Conservation (phyloP, 2,113 vertebrate genomes). For the Myiozetetes cayanensis region DNA sequence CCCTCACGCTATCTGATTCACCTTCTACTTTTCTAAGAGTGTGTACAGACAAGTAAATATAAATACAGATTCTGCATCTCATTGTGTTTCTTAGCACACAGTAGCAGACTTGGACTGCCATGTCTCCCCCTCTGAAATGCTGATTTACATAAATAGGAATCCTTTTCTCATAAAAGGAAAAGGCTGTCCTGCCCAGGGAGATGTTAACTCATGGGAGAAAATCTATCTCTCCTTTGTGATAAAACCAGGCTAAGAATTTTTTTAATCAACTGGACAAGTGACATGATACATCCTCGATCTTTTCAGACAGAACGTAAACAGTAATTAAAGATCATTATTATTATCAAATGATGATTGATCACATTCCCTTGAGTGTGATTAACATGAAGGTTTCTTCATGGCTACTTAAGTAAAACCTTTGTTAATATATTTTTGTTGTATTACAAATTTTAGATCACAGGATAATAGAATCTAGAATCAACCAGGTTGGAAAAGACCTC, state of each 20-base stretch:
- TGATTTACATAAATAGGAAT: not conserved
- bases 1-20: not conserved
- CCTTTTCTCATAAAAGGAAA: not conserved
- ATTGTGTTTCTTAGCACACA: rapidly evolving
- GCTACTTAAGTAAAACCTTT: not conserved
- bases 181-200: not conserved
- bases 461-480: not conserved
- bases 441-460: not conserved
- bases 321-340: not conserved
- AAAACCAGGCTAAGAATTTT: not conserved
- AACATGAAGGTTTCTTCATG: not conserved
- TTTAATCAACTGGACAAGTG: not conserved
- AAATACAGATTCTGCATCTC: not conserved
- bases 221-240: not conserved
- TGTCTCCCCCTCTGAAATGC: not conserved
- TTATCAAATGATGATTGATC: not conserved
- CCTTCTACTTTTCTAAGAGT: not conserved
- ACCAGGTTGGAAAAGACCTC: no score
- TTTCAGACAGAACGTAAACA: not conserved
- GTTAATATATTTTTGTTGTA: not conserved
- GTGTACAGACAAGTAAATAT: not conserved
- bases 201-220: not conserved
- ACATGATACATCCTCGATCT: not conserved
- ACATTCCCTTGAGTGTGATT: not conserved
- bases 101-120: not conserved